A percentile compares a stretch with the other conserved stretches of the same genome.
Conservation (phyloP, 2,797 vertebrate genomes). For the Argyrosomus regius region DNA sequence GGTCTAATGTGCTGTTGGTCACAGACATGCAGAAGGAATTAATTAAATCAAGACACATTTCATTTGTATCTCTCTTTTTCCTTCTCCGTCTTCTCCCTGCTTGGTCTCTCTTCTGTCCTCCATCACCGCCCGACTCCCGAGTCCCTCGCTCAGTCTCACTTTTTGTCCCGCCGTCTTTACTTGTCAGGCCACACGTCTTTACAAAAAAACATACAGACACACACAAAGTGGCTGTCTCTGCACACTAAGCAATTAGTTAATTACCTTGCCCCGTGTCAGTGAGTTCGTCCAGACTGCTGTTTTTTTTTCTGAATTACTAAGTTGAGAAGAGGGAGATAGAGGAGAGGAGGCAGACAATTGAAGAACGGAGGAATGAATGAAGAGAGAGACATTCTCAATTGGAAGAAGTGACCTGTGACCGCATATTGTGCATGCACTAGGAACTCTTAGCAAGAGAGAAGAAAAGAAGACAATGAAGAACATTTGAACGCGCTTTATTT, state of each 20-base stretch:
- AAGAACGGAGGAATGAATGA: conserved; percentile 33
- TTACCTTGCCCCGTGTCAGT: conserved; percentile 49
- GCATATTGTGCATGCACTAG: neutral
- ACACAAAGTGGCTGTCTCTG: conserved; percentile 31
- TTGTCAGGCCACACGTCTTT: neutral
- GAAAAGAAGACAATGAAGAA: neutral
- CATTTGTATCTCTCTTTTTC: neutral
- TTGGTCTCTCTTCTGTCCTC: conserved; percentile 1
- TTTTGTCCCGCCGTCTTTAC: conserved; percentile 31
- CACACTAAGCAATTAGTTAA: conserved; percentile 64
- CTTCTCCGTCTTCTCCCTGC: neutral
- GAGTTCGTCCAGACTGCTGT: conserved; percentile 53
- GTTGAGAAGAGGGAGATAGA: conserved; percentile 2
- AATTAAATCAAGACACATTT: conserved; percentile 18
- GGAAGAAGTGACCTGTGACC: neutral
- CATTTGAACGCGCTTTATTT: neutral
- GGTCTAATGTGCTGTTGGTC: conserved; percentile 1
- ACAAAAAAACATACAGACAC: conserved; percentile 4
- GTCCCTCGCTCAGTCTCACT: conserved; percentile 21
- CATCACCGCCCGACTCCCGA: neutral
- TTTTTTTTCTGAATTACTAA: conserved; percentile 44
- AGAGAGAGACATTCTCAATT: conserved; percentile 14
- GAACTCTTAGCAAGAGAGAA: conserved; percentile 3
- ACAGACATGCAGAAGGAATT: conserved; percentile 12
- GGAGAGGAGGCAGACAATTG: neutral